Evolutionary conservation across 23 tunicate species (phyloP).

Genomic region (Styela clava): DNA sequence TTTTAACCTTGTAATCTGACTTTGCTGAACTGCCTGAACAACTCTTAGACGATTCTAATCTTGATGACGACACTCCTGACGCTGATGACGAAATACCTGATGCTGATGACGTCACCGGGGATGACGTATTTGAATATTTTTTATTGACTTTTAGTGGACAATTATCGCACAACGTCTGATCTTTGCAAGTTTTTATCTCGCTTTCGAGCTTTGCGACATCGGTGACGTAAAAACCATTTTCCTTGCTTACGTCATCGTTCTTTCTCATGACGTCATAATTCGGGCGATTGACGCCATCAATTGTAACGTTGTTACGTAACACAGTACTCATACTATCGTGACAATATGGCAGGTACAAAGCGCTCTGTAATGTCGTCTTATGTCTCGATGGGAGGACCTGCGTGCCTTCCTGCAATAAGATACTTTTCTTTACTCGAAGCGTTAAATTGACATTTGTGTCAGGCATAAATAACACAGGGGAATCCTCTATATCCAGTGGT

Average conservation of each 20-base stretch:
- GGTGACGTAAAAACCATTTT: neutral
- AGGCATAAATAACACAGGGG: no score
- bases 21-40: neutral
- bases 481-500: no score
- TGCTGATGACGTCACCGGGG: neutral
- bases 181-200: neutral
- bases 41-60: no score
- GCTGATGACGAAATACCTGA: neutral
- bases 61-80: no score
- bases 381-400: neutral
- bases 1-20: neutral
- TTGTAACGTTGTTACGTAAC: neutral
- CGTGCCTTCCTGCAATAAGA: neutral
- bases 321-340: neutral
- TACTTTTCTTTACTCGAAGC: no score
- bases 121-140: neutral
- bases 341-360: neutral
- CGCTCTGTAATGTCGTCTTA: conserved; percentile 4
- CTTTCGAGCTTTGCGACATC: neutral
- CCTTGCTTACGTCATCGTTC: neutral
- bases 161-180: neutral
- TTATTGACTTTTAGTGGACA: neutral
- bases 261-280: neutral
- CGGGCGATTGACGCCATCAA: neutral
- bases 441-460: no score